Base-by-base conservation (phyloP, 1,140 invertebrate genomes). In the Alviniconcha marisindica region DNA sequence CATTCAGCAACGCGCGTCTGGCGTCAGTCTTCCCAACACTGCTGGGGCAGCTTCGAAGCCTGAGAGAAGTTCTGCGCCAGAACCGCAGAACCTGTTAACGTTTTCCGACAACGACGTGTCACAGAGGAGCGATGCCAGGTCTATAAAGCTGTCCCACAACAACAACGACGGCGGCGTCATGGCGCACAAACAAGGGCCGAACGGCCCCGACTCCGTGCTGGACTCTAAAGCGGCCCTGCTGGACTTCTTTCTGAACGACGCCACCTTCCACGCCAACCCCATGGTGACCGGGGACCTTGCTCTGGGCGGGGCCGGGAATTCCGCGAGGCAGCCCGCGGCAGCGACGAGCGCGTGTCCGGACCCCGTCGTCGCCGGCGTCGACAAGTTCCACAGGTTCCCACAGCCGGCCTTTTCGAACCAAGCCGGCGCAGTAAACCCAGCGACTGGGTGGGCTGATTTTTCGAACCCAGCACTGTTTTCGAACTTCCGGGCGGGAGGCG, bases 191-290 rank as follows among this genome's bases (percentile, higher is more conserved):
- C 12, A n/a, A 18, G 14, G n/a, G 1, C 60, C 60, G 33, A 66
- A n/a, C n/a, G 7, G 44, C 7, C 44, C 44, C 44, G 44, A 48
- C 44, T 14, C 10, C 24, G n/a, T 60, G 56, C 56, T 24, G 4
- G 66, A 71, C 7, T 38, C 28, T 2, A 71, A 71, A 71, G 14
- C 28, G 21, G 60, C 84, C 2, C 60, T 85, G 28, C 48, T 85
- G 42, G 82, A 77, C 33, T 85, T 85, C 36, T 85, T 85, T 40
- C 21, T 83, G 36, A 79, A 85, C 69, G 69, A 83, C 54, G 31
- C 14, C 5, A 60, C 54, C 21, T 82, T 85, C 36, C 28, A 79
- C 7, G 42, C 48, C 14, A 77, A 85, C 77, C 84, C 84, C 10
- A 83, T 82, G 81, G 84, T 85, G 18, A 79, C 84, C 18, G 81